These are phyloP conservation scores for Parauchenoglanis punctatus DNA, from an alignment of 2,797 vertebrate species.

Conservation along the genomic window DNA sequence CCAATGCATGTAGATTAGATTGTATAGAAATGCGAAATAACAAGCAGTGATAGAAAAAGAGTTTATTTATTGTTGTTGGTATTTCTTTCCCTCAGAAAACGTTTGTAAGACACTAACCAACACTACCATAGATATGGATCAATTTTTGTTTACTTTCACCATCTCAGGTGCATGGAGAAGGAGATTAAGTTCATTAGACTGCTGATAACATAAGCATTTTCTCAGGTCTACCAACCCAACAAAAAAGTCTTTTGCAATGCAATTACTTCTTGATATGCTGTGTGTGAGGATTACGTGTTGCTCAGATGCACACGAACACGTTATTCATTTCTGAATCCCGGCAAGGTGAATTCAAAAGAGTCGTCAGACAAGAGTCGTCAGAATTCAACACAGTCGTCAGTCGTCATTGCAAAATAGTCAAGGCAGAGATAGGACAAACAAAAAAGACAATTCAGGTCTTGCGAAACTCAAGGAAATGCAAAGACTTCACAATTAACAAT, in stretches of 20 bases:
- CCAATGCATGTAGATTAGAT: conserved; percentile 26
- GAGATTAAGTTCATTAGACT: neutral
- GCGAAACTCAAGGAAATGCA: neutral
- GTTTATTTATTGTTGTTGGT: neutral
- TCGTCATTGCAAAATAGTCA: neutral
- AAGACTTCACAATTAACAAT: neutral
- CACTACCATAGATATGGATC: neutral
- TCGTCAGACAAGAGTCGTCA: no score
- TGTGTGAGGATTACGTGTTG: neutral
- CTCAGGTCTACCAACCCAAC: neutral
- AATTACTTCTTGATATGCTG: neutral
- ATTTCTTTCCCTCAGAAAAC: neutral
- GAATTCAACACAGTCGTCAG: neutral
- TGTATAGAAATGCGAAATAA: conserved; percentile 20
- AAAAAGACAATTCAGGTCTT: neutral
- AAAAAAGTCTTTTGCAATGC: neutral
- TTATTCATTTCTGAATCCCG: neutral
- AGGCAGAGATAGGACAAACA: neutral
- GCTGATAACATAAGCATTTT: neutral
- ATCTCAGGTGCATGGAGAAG: no score
- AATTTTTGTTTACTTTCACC: neutral
- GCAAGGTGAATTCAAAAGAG: neutral
- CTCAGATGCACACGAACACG: neutral
- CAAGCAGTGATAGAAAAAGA: neutral
- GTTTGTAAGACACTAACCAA: neutral